Base-by-base conservation (phyloP, 2,113 vertebrate genomes). In the Oreochromis spilurus region DNA sequence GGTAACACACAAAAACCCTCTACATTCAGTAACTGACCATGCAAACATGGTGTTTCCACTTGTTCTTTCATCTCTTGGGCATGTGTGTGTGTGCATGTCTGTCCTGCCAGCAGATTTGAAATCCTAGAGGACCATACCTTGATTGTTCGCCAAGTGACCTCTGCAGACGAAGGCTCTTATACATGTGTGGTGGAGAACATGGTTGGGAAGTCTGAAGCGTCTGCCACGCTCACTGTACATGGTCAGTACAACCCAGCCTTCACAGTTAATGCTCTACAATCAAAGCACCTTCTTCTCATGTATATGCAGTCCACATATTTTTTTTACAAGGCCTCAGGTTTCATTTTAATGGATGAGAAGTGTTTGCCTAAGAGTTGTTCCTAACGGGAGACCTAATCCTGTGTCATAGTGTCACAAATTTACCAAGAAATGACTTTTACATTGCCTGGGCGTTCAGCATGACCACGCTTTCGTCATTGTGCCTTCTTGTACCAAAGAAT, bases 161-260 rank as follows among this genome's bases (percentile, higher is more conserved):
- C 97, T 79, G 95, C 96, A 84, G 98, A 99, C 81, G 98, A 97
- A 96, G 98, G 98, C 54, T 97, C 98, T 0, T 99, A 98, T 50
- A 98, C 97, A 26, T 99, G 98, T 87, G 97, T 99, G 79, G 98
- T 97, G 70, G 98, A 99, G 95, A 99, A 99, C 93, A 99, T 99
- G 97, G 98, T 99, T 81, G 98, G 98, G 82, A 98, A 98, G 94
- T 96, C 98, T 11, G 98, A 99, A 95, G 97, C 97, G 3, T 97
- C 98, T 3, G 98, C 98, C 83, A 97, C 97, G 52, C 94, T 99
- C 78, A 98, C 97, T 26, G 97, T 99, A n/a, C 98, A 99, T 95
- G 98, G 98, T 98, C 95, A 93, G 89, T 87, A 5, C 88, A 84
- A 62, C 79, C 36, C 57, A 4, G 85, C 31, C 26, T 52, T 79